phyloP scores from a whole-genome alignment of 2,797 vertebrate species.

The Picus viridis region DNA sequence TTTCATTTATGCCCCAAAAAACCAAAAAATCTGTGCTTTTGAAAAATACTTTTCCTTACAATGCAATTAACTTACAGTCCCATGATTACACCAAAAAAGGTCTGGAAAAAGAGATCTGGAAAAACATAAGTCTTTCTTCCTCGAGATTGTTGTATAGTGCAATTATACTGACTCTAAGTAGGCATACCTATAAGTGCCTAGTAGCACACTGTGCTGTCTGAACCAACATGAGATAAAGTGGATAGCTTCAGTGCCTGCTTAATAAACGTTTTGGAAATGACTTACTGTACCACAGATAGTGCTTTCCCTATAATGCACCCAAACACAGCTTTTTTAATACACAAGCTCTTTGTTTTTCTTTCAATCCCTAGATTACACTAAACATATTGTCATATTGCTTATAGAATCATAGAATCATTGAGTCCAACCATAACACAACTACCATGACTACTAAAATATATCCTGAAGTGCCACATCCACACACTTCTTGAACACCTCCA shows the following conservation, averaged over 20 bases:
- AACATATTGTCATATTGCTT: background rate
- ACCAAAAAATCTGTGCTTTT: background rate
- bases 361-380: background rate
- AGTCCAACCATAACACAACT: too few species aligned
- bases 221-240: background rate
- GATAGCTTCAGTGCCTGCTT: background rate
- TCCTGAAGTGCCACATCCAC: too few species aligned
- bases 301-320: background rate
- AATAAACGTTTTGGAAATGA: background rate
- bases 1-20: background rate
- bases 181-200: background rate
- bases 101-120: background rate
- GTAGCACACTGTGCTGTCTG: background rate
- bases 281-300: background rate
- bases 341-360: accelerated
- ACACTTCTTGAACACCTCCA: too few species aligned
- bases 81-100: background rate
- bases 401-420: too few species aligned
- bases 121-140: background rate
- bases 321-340: background rate
- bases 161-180: background rate
- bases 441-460: too few species aligned
- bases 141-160: background rate
- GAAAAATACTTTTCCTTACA: background rate
- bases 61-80: background rate